Evolutionary conservation across 2,888 invertebrate species (phyloP).

Genomic region (Schrankia costaestrigalis): DNA sequence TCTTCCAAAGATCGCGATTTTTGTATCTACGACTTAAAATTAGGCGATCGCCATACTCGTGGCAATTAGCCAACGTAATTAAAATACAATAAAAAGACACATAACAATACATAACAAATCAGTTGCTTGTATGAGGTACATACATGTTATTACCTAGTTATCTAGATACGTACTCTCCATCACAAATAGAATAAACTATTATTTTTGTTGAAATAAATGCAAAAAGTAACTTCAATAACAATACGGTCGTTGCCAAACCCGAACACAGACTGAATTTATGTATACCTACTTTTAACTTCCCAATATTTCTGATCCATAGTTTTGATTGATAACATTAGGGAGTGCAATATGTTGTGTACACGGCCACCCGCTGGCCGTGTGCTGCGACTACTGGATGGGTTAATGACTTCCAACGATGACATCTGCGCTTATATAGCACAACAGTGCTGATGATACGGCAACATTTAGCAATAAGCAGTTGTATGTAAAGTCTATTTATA

Average conservation of each 20-base stretch:
- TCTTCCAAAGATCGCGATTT: slow-evolving; percentile 65
- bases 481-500: slow-evolving; percentile 80
- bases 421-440: slow-evolving; percentile 31
- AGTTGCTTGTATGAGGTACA: slow-evolving; percentile 23
- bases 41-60: slow-evolving; percentile 16
- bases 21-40: slow-evolving; percentile 22
- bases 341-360: slow-evolving; percentile 13
- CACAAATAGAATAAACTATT: slow-evolving; percentile 42
- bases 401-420: slow-evolving; percentile 35
- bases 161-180: slow-evolving; percentile 29
- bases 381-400: slow-evolving; percentile 30
- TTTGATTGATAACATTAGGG: slow-evolving; percentile 24
- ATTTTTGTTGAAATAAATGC: slow-evolving; percentile 27
- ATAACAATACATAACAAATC: slow-evolving; percentile 17
- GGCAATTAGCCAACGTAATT: slow-evolving; percentile 16
- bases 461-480: slow-evolving; percentile 79
- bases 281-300: slow-evolving; percentile 65
- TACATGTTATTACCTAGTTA: slow-evolving; percentile 12
- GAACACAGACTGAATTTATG: slow-evolving; percentile 75
- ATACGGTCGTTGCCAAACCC: slow-evolving; percentile 75
- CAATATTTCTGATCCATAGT: slow-evolving; percentile 49
- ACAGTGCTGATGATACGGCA: slow-evolving; percentile 52
- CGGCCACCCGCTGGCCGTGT: slow-evolving; percentile 16
- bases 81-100: slow-evolving; percentile 11
- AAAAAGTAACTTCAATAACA: slow-evolving; percentile 47